phyloP scores from a whole-genome alignment of 1,140 invertebrate genomes.

The Parasteatoda tepidariorum region DNA sequence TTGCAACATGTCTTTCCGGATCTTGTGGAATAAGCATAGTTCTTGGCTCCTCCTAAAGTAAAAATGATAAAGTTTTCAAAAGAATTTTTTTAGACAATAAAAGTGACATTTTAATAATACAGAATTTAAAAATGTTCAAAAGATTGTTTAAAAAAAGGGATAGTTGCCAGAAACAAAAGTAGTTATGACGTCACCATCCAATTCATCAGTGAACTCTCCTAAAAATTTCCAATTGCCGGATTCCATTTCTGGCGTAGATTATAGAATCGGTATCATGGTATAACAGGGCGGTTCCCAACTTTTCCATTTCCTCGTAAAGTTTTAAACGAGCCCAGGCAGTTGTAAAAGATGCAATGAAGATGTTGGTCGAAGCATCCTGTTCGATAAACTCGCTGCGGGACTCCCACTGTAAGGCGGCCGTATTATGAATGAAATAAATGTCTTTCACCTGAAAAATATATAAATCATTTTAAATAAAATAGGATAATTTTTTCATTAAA shows the following conservation, averaged over 20 bases:
- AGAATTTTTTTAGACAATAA: too few species aligned
- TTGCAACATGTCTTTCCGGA: not conserved
- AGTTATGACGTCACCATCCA: not conserved
- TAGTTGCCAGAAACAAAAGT: conserved; percentile 5
- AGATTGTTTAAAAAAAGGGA: not conserved
- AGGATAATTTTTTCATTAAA: not conserved
- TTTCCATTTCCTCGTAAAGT: not conserved
- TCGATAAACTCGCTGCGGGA: not conserved
- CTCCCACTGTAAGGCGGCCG: not conserved
- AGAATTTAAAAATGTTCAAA: not conserved
- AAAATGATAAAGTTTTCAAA: too few species aligned
- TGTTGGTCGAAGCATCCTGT: not conserved
- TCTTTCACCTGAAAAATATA: not conserved
- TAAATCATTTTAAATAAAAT: not conserved
- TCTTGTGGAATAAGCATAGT: not conserved
- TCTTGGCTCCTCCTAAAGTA: not conserved
- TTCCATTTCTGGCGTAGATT: too few species aligned
- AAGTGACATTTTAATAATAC: too few species aligned
- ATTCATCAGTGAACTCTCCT: not conserved
- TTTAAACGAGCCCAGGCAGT: not conserved
- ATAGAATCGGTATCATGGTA: not conserved
- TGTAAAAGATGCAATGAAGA: not conserved
- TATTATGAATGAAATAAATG: not conserved
- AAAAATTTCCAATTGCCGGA: not conserved
- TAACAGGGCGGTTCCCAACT: not conserved